Percentiles rank a stretch among this genome's conserved stretches.
Evolutionary conservation across 2,113 vertebrate genomes (phyloP).

Genomic region (Podiceps cristatus): DNA sequence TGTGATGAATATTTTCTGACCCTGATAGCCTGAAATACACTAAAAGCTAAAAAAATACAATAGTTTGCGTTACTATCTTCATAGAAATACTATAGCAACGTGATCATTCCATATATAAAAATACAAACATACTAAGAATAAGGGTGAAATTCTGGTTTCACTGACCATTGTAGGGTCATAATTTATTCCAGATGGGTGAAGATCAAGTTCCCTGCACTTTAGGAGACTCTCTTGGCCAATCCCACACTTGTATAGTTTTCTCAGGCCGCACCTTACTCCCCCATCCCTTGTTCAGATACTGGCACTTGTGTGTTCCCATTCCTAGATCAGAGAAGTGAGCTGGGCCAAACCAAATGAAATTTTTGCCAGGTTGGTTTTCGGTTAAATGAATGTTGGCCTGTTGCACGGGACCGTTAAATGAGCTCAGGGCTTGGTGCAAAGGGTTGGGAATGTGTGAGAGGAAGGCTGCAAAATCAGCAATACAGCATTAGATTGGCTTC

Average conservation of each 20-base stretch:
- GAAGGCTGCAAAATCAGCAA: background rate
- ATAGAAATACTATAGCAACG: background rate
- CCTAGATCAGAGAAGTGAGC: background rate
- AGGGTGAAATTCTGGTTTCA: background rate
- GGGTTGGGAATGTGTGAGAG: background rate
- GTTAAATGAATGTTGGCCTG: background rate
- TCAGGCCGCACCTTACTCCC: background rate
- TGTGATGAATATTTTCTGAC: background rate
- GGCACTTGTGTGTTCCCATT: background rate
- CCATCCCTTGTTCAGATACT: background rate
- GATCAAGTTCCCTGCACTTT: background rate
- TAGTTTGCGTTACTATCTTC: background rate
- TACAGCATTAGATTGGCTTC: background rate
- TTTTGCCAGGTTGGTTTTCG: background rate
- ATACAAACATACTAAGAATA: background rate
- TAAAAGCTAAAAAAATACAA: background rate
- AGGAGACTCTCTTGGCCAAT: background rate
- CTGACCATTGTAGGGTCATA: background rate
- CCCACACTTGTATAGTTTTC: background rate
- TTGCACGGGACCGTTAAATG: background rate
- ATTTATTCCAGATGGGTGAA: background rate
- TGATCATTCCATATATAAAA: background rate
- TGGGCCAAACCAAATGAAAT: background rate
- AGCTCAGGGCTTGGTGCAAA: background rate
- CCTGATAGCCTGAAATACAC: background rate